Conservation (phyloP, 2,113 vertebrate genomes). For the Erinaceus europaeus region DNA sequence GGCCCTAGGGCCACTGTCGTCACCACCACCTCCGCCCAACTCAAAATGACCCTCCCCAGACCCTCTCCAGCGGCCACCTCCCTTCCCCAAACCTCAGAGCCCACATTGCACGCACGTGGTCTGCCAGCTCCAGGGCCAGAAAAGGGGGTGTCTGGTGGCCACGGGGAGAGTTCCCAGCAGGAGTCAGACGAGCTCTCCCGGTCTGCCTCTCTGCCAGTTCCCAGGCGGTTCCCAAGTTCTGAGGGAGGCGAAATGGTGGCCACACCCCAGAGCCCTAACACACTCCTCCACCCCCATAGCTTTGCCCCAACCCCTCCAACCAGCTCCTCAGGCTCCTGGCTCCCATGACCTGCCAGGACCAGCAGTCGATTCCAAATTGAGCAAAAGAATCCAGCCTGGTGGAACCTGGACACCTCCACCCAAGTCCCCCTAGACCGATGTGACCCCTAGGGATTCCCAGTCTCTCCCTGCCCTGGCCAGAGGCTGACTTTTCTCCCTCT, state of each 20-base stretch:
- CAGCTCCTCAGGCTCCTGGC: conserved; percentile 56
- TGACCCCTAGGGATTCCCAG: too few relatives aligned
- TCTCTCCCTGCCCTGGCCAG: too few relatives aligned
- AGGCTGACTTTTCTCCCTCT: too few relatives aligned
- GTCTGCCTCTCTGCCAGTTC: conserved; percentile 36
- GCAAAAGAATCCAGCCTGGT: not conserved
- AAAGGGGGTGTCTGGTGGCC: not conserved
- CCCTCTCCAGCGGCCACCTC: not conserved
- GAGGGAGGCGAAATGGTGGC: conserved; percentile 35
- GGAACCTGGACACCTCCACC: not conserved
- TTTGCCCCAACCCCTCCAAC: conserved; percentile 58
- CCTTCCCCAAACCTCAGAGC: not conserved
- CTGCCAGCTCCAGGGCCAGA: conserved; percentile 7
- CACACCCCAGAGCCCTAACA: conserved; percentile 59
- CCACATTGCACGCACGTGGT: not conserved
- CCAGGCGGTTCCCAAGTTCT: conserved; percentile 69
- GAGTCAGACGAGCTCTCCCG: conserved; percentile 52
- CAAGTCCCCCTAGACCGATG: too few relatives aligned
- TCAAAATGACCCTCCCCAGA: not conserved
- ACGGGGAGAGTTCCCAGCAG: not conserved
- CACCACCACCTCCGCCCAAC: not conserved
- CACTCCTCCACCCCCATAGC: conserved; percentile 40
- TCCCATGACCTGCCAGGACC: not conserved
- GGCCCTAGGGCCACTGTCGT: too few relatives aligned
- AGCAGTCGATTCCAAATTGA: not conserved